These are phyloP conservation scores for Falcaria lacertinaria DNA, from an alignment of 2,888 invertebrate species.

Conservation along the genomic window DNA sequence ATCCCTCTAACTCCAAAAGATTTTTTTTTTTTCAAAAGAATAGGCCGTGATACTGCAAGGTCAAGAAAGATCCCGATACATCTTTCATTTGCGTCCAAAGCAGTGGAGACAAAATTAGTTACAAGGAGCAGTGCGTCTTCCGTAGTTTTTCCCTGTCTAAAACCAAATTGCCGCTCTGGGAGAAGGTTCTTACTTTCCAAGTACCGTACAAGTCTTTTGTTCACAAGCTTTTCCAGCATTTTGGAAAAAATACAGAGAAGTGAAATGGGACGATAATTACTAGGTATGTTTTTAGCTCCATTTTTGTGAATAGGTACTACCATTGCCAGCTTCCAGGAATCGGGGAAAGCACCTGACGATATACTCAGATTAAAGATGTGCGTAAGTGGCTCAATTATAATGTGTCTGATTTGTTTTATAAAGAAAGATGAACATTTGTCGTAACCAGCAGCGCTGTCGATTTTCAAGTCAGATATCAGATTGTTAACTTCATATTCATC, in stretches of 20 bases:
- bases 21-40: constrained; percentile 10
- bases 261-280: constrained; percentile 13
- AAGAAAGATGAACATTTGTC: constrained; percentile 7
- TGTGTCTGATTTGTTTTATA: constrained; percentile 6
- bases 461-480: constrained; percentile 5
- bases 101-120: not conserved
- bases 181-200: constrained; percentile 1
- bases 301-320: constrained; percentile 11
- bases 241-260: constrained; percentile 3
- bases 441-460: constrained; percentile 8
- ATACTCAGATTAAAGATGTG: constrained; percentile 13
- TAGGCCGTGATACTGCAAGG: constrained; percentile 6
- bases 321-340: constrained; percentile 12
- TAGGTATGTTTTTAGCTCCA: constrained; percentile 4
- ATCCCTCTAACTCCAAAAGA: constrained; percentile 8
- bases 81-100: not conserved
- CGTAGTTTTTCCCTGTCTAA: constrained; percentile 4
- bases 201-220: constrained; percentile 2
- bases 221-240: not conserved
- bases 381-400: constrained; percentile 6
- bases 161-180: constrained; percentile 7
- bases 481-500: constrained; percentile 5
- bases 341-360: constrained; percentile 10
- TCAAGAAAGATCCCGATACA: constrained; percentile 4
- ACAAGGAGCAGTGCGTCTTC: constrained; percentile 3